Evolutionary conservation across 2,888 invertebrate genomes (phyloP).

Genomic region (Gymnoscelis rufifasciata): DNA sequence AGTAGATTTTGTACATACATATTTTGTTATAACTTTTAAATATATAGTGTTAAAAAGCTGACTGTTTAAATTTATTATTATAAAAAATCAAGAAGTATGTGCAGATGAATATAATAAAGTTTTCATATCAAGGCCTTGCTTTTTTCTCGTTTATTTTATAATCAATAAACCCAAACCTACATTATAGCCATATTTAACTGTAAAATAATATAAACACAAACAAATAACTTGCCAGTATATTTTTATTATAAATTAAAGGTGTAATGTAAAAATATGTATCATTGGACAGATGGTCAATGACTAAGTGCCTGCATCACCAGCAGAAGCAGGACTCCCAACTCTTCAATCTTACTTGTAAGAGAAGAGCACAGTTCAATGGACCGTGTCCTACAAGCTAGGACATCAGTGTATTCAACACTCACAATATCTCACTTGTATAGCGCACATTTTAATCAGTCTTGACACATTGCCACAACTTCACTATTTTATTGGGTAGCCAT

Average conservation of each 20-base stretch:
- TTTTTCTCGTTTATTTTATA: too few relatives aligned
- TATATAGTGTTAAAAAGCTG: slow-evolving; percentile 9
- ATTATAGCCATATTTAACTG: too few relatives aligned
- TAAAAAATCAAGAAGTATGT: neutral
- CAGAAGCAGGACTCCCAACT: slow-evolving; percentile 66
- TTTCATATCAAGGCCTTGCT: too few relatives aligned
- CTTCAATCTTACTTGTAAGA: slow-evolving; percentile 64
- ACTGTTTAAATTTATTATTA: slow-evolving; percentile 3
- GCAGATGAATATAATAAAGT: too few relatives aligned
- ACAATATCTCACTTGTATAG: slow-evolving; percentile 50
- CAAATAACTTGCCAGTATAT: slow-evolving; percentile 27
- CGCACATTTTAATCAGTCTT: slow-evolving; percentile 64
- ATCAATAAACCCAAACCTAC: too few relatives aligned
- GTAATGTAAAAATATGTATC: slow-evolving; percentile 48
- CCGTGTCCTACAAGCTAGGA: slow-evolving; percentile 55
- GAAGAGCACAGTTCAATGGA: slow-evolving; percentile 76
- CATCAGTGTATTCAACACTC: slow-evolving; percentile 41
- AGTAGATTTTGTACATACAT: slow-evolving; percentile 15
- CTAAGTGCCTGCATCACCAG: slow-evolving; percentile 57
- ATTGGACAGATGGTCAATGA: slow-evolving; percentile 65
- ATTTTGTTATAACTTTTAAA: slow-evolving; percentile 11
- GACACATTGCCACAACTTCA: slow-evolving; percentile 48
- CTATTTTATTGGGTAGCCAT: slow-evolving; percentile 80
- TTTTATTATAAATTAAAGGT: slow-evolving; percentile 41
- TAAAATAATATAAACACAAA: neutral